A percentile compares a stretch with the other conserved stretches of the same genome.
Evolutionary conservation across 2,888 invertebrate species (phyloP).

Genomic region (Alentia gelatinosa): DNA sequence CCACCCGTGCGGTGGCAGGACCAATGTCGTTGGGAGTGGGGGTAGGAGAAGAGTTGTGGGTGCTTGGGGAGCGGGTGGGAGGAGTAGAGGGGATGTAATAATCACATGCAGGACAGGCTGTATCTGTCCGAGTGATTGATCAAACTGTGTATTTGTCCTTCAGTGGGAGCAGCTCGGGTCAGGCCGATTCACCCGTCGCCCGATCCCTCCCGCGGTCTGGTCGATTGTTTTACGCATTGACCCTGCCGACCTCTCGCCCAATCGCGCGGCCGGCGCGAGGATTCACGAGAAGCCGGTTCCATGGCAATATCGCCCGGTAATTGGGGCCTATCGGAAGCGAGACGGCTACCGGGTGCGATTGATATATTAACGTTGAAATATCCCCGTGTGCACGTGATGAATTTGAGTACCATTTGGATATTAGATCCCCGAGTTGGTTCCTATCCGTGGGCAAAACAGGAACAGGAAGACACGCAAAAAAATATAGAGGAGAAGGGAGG

Average conservation of each 20-base stretch:
- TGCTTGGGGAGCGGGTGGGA: too few species aligned
- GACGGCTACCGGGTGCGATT: background rate
- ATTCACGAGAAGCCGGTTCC: slow-evolving; percentile 35
- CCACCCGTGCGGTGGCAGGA: background rate
- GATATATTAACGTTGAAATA: slow-evolving; percentile 54
- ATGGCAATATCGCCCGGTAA: slow-evolving; percentile 44
- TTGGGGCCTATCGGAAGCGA: slow-evolving; percentile 49
- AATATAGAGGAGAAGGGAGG: background rate
- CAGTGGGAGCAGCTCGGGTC: slow-evolving; percentile 29
- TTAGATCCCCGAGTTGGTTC: slow-evolving; percentile 36
- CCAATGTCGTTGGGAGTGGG: background rate
- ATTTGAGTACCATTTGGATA: slow-evolving; percentile 53
- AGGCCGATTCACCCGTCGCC: background rate
- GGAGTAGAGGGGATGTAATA: background rate
- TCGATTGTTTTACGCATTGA: slow-evolving; percentile 46
- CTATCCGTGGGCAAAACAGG: background rate
- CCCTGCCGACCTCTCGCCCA: background rate
- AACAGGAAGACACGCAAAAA: background rate
- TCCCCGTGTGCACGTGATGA: background rate
- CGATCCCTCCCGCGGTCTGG: background rate
- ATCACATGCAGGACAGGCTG: slow-evolving; percentile 31
- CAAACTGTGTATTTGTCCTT: slow-evolving; percentile 39
- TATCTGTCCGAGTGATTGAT: slow-evolving; percentile 29
- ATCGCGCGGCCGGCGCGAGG: slow-evolving; percentile 4
- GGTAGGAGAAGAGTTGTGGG: background rate